Evolutionary conservation across 2,113 vertebrate species (phyloP).

Genomic region (Lepisosteus oculatus): DNA sequence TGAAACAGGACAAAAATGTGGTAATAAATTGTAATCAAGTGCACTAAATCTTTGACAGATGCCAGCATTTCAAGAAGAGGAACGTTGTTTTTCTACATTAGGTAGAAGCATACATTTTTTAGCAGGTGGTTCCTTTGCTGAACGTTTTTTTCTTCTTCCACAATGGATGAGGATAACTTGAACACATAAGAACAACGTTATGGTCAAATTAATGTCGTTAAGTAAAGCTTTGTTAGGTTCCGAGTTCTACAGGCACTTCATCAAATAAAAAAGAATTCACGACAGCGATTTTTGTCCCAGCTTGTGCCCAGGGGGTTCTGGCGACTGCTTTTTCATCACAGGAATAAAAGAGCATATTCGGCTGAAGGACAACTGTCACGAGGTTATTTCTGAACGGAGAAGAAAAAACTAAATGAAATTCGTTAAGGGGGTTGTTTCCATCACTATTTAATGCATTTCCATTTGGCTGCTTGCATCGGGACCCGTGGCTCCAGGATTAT

Average conservation of each 20-base stretch:
- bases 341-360: no score
- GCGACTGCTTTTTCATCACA: no score
- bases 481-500: background rate
- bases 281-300: no score
- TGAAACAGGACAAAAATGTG: slow-evolving; percentile 25
- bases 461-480: no score
- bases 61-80: slow-evolving; percentile 33
- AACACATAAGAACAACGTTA: slow-evolving; percentile 44
- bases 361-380: no score
- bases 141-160: slow-evolving; percentile 19
- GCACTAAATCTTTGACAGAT: slow-evolving; percentile 36
- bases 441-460: no score
- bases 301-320: no score
- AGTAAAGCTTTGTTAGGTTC: slow-evolving; percentile 44
- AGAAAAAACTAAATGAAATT: no score
- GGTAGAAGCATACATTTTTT: slow-evolving; percentile 22
- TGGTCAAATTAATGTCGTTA: slow-evolving; percentile 27
- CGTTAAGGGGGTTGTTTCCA: no score
- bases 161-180: slow-evolving; percentile 39
- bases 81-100: slow-evolving; percentile 25
- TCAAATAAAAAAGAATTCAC: slow-evolving; percentile 18
- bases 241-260: slow-evolving; percentile 46
- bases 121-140: slow-evolving; percentile 60
- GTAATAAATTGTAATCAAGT: slow-evolving; percentile 42
- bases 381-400: no score